Evolutionary conservation across 2,113 vertebrate genomes (phyloP), one percentile per base, ranked within the genome.

Genomic region (Perognathus longimembris): DNA sequence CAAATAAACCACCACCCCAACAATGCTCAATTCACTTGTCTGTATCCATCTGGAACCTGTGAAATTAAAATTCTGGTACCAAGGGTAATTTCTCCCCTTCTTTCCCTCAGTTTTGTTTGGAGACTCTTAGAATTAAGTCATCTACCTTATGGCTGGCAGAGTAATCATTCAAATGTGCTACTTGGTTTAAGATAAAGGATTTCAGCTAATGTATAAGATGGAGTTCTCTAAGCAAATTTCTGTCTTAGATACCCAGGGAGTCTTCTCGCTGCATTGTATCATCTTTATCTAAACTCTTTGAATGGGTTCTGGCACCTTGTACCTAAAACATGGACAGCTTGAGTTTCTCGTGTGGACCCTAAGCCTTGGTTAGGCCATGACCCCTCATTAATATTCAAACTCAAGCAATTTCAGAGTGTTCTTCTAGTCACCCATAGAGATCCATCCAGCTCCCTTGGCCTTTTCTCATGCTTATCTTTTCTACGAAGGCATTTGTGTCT

Each of bases 401-500:
- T 75, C 63, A 40, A 78, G 82, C 75, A 79, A 34, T 95, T 92
- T 93, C 93, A 84, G 86, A 93, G 74, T 63, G 61, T 59, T 32
- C 0, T 75, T 88, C 67, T 61, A 5, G 8, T 45, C 6, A 14
- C 70, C 69, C 24, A 10, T 34, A 9, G 24, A 85, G 38, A 61
- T 59, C 63, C 15, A 6, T 45, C 40, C 2, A 5, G 50, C 4
- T 83, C 76, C 75, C 85, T n/a, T 70, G 80, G 69, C 36, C 57
- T 40, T 90, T 95, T 94, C 96, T 97, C 74, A 81, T 6, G 1
- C 95, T 95, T 92, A 85, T 92, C 94, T 79, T 95, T 96, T 86
- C 89, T 94, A 84, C 1, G 54, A 91, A 96, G 93, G 87, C 91
- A 88, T 96, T 97, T 96, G 83, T 96, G 94, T 92, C 96, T 73